Evolutionary conservation across 2,113 vertebrate species (phyloP), one percentile per base, ranked within the genome.

Genomic region (Pycnonotus jocosus): DNA sequence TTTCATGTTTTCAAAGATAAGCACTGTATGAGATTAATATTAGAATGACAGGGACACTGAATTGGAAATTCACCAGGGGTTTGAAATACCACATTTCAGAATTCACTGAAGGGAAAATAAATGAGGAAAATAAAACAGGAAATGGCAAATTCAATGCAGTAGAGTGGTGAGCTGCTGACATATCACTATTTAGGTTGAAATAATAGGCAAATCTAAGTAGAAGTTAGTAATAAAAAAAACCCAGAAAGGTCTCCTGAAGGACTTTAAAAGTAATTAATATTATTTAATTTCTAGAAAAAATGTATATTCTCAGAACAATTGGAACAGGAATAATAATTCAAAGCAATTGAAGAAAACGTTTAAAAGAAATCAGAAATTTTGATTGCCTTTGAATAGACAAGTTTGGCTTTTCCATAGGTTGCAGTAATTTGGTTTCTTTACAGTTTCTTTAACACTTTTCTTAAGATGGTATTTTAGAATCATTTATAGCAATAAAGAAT

Each of bases 1-100:
- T 95, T 90, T 90, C 69, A 62, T 90, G 53, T 78, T 93, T 90
- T 94, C 76, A 86, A 88, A 88, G 88, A 92, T 95, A 90, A 95
- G 69, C 45, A 65, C n/a, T 76, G 18, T 81, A 16, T 79, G 64
- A 95, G 80, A 86, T 90, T 93, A 95, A 91, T 94, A 89, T 86
- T 95, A 73, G 77, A 94, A 90, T 94, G 94, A 92, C 74, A 86
- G 60, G 60, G 62, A 92, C 92, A 83, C 33, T 47, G 71, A 92
- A 80, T 10, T 82, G 33, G 69, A 88, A 95, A 94, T 86, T 95
- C 77, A 44, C 30, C 0, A 0, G 27, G 22, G 30, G 12, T 45
- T 96, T 94, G 72, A 93, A 92, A 70, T 66, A 73, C 30, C 22
- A 44, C 1, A 2, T 81, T 92, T 72, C 50, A 73, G 50, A 81